A percentile compares a stretch with the other conserved stretches of the same genome.
phyloP scores from a whole-genome alignment of 2,113 vertebrate genomes.

The Oriolus oriolus region DNA sequence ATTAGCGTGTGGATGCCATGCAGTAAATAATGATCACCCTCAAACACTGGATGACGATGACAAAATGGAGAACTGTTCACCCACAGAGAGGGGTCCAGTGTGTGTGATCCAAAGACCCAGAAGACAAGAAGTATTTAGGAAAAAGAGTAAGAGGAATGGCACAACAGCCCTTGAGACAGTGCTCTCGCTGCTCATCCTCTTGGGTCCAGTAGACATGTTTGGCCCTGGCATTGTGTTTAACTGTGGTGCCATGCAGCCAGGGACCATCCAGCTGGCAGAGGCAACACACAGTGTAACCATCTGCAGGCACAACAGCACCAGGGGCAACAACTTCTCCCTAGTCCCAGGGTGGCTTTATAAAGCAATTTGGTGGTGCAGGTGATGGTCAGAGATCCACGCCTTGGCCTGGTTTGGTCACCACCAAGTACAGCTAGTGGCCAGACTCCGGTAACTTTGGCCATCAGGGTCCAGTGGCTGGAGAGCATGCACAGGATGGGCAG shows the following conservation, averaged over 20 bases:
- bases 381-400: neutral
- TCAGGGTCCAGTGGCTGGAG: neutral
- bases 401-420: neutral
- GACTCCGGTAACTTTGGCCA: accelerated
- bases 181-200: neutral
- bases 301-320: neutral
- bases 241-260: neutral
- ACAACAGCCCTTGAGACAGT: neutral
- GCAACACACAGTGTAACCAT: neutral
- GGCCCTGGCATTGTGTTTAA: neutral
- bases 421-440: neutral
- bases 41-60: neutral
- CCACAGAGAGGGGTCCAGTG: neutral
- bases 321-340: neutral
- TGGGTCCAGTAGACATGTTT: accelerated
- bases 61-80: neutral
- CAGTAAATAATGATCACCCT: neutral
- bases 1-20: neutral
- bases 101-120: accelerated
- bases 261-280: no score
- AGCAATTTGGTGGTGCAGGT: neutral
- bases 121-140: neutral
- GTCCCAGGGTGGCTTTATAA: neutral
- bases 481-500: accelerated
- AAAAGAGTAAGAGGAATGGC: neutral